These are phyloP conservation scores for Drosophila yooni DNA, from an alignment of 2,888 invertebrate genomes.

Conservation along the genomic window DNA sequence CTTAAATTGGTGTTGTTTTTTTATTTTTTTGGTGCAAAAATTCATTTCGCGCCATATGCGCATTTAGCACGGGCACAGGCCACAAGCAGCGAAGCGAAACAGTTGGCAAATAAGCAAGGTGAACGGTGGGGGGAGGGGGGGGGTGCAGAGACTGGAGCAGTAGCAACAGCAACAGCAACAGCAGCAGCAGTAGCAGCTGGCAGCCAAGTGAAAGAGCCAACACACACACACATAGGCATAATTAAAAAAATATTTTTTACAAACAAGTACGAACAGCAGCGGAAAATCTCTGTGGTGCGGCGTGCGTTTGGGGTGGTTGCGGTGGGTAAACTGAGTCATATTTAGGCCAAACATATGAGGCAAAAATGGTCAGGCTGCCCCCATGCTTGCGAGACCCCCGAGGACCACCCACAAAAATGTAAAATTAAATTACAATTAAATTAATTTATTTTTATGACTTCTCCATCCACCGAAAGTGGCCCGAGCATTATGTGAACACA, in stretches of 20 bases:
- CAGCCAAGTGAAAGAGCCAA: conserved; percentile 57
- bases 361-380: conserved; percentile 6
- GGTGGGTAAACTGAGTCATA: conserved; percentile 27
- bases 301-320: neutral
- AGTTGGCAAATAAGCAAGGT: conserved; percentile 13
- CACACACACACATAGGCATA: conserved; percentile 51
- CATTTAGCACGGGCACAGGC: conserved; percentile 70
- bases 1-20: conserved; percentile 32
- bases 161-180: conserved; percentile 27
- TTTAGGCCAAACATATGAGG: conserved; percentile 65
- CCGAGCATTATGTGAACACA: conserved; percentile 43
- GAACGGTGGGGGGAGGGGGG: neutral
- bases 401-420: conserved; percentile 26
- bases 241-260: conserved; percentile 70
- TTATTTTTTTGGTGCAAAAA: conserved; percentile 48
- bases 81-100: conserved; percentile 42
- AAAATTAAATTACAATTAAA: conserved; percentile 76
- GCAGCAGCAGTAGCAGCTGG: conserved; percentile 36
- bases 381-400: neutral
- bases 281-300: conserved; percentile 18
- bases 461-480: conserved; percentile 3
- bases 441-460: conserved; percentile 66
- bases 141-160: conserved; percentile 1
- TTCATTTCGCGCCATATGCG: conserved; percentile 78
- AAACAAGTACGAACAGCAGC: conserved; percentile 19